Evolutionary conservation across 2,888 invertebrate genomes (phyloP), one percentile per base, ranked within the genome.

Genomic region (Apoda limacodes): DNA sequence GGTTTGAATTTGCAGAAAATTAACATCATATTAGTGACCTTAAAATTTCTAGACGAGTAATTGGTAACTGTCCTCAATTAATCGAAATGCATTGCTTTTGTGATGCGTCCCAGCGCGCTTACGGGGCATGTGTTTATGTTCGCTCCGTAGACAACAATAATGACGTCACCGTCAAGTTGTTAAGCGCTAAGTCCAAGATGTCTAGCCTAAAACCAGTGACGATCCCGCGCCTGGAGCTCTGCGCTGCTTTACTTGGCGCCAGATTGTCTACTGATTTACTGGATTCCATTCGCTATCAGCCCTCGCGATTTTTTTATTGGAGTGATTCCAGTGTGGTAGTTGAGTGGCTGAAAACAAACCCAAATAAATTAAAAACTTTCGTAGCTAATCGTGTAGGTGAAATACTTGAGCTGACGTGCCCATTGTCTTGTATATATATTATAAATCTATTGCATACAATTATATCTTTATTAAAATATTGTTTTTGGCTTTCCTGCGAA

Each of bases 291-390:
- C n/a, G n/a, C n/a, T n/a, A n/a, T n/a, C n/a, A n/a, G n/a, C n/a
- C n/a, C n/a, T n/a, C n/a, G n/a, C n/a, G n/a, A n/a, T n/a, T n/a
- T n/a, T n/a, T n/a, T 1, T 25, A 37, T 24, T 42, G 40, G 42
- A 28, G 28, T 12, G 42, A 45, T 25, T 40, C 42, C 5, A 41
- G 27, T 9, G 30, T 41, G n/a, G 40, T 42, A 2, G 22, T 45
- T 2, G 37, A 30, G 3, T 45, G 40, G 44, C n/a, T 38, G 2
- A 14, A 22, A 5, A 13, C 12, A 10, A 19, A 35, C 6, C 15
- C 28, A 13, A 13, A 13, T 20, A 25, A 35, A 22, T 32, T 25
- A 9, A 32, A 35, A 25, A 25, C 40, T 5, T 42, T 44, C 12
- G 44, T 44, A 6, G 34, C 34, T n/a, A 44, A 44, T 22, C 17